Evolutionary conservation across 2,888 invertebrate species (phyloP).

Genomic region (Nineta flava): DNA sequence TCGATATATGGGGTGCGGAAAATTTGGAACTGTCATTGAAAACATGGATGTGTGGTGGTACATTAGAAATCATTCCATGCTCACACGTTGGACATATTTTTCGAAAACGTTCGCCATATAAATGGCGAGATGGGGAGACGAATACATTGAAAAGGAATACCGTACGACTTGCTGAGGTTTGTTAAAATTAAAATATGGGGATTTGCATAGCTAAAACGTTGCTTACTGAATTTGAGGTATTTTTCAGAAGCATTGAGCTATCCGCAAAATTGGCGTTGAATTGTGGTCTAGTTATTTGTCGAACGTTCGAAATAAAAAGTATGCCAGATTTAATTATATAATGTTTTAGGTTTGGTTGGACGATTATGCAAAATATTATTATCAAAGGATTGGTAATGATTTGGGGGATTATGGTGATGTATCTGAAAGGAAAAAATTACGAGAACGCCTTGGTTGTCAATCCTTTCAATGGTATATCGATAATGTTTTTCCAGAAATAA

Average conservation of each 20-base stretch:
- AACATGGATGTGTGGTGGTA: slow-evolving; percentile 99
- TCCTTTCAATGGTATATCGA: slow-evolving; percentile 97
- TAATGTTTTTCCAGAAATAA: slow-evolving; percentile 94
- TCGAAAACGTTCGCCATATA: slow-evolving; percentile 93
- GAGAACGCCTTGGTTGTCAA: slow-evolving; percentile 81
- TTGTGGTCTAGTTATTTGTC: too few relatives aligned
- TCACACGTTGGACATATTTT: slow-evolving; percentile 99
- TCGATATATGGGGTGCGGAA: slow-evolving; percentile 99
- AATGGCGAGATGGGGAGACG: slow-evolving; percentile 89
- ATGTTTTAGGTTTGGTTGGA: slow-evolving; percentile 72
- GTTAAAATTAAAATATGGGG: background rate
- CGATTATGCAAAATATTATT: slow-evolving; percentile 95
- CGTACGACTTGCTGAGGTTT: slow-evolving; percentile 78
- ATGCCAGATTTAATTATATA: too few relatives aligned
- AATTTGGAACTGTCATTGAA: slow-evolving; percentile 96
- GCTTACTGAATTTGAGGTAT: too few relatives aligned
- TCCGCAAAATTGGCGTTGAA: too few relatives aligned
- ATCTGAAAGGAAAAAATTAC: slow-evolving; percentile 56
- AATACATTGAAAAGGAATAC: slow-evolving; percentile 92
- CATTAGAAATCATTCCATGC: slow-evolving; percentile 93
- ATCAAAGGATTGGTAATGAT: slow-evolving; percentile 93
- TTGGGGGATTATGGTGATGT: slow-evolving; percentile 96
- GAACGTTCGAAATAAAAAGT: too few relatives aligned
- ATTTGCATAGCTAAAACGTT: too few relatives aligned
- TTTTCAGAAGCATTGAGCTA: too few relatives aligned